A percentile compares a stretch with the other conserved stretches of the same genome.
Conservation (phyloP, 2,888 invertebrate species). For the Stegophylla sp. region DNA sequence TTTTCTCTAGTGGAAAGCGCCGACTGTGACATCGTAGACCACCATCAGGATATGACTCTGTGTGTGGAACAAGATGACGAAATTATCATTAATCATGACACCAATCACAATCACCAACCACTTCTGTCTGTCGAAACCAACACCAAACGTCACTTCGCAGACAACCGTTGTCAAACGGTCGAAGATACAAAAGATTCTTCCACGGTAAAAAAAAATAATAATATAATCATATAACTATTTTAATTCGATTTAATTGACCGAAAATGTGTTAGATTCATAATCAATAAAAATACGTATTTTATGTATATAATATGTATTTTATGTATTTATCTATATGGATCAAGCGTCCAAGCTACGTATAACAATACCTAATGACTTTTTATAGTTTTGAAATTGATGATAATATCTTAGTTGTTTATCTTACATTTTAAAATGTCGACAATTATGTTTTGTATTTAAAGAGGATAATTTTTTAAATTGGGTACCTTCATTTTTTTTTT, state of each 20-base stretch:
- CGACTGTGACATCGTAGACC: constrained; percentile 50
- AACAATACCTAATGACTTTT: too few relatives aligned
- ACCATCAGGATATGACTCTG: constrained; percentile 32
- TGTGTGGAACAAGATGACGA: constrained; percentile 53
- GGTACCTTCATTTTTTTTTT: too few relatives aligned
- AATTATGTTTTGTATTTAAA: too few relatives aligned
- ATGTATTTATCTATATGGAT: too few relatives aligned
- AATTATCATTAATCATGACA: constrained; percentile 51
- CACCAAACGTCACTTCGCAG: neutral
- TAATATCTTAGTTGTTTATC: too few relatives aligned
- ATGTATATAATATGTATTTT: too few relatives aligned
- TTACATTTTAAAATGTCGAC: too few relatives aligned
- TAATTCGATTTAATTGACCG: too few relatives aligned
- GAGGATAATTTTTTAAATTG: too few relatives aligned
- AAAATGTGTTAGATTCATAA: neutral
- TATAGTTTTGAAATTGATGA: too few relatives aligned
- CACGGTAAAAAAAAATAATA: constrained; percentile 6
- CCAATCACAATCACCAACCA: constrained; percentile 52
- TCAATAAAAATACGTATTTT: neutral
- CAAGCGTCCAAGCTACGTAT: too few relatives aligned
- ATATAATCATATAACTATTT: too few relatives aligned
- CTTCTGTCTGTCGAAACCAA: constrained; percentile 19
- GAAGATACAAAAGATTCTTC: constrained; percentile 50
- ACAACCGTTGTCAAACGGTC: neutral
- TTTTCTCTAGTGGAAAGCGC: constrained; percentile 41